phyloP scores from a whole-genome alignment of 2,797 vertebrate species.

The Babyrousa celebensis region DNA sequence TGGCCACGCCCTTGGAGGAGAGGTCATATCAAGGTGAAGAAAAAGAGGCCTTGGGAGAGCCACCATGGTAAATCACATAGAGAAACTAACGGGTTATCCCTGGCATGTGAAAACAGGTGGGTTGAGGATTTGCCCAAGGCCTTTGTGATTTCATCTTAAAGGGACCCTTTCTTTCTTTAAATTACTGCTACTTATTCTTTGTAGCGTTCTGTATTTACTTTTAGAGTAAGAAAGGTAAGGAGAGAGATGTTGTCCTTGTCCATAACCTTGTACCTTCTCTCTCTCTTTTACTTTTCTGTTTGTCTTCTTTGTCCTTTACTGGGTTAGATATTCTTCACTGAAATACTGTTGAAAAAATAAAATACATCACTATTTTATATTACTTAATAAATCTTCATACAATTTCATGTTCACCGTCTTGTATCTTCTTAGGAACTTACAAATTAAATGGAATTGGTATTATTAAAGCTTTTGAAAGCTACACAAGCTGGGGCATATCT shows the following conservation, averaged over 20 bases:
- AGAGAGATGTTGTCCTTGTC: background rate
- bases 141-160: background rate
- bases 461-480: conserved; percentile 32
- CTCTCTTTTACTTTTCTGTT: background rate
- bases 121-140: background rate
- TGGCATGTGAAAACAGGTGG: background rate
- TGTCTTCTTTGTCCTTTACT: conserved; percentile 3
- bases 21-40: background rate
- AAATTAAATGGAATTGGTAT: background rate
- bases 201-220: background rate
- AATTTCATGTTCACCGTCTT: conserved; percentile 45
- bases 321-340: conserved; percentile 17
- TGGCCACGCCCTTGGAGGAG: background rate
- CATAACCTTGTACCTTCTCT: background rate
- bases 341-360: background rate
- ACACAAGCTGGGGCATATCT: background rate
- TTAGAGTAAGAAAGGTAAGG: background rate
- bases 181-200: background rate
- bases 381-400: conserved; percentile 22
- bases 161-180: background rate
- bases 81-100: background rate
- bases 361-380: background rate
- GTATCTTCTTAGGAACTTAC: background rate
- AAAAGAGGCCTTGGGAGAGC: background rate
- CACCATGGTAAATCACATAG: background rate